These are phyloP conservation scores for Proterorhinus semilunaris DNA, from an alignment of 2,113 vertebrate species.

Conservation along the genomic window DNA sequence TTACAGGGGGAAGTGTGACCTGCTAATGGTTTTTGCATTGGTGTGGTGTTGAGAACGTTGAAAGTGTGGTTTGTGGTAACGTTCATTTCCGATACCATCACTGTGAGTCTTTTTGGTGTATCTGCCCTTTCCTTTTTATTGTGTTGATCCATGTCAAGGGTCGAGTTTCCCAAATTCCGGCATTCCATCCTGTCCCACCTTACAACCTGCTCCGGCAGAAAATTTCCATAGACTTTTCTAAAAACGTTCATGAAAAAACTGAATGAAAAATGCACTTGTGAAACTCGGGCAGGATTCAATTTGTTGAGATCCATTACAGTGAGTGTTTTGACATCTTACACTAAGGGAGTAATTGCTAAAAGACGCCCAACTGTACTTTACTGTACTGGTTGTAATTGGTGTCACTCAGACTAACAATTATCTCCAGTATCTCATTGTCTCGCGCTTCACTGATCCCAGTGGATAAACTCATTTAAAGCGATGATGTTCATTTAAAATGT, in stretches of 20 bases:
- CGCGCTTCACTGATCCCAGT: neutral
- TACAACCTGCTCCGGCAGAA: no score
- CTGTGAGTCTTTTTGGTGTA: no score
- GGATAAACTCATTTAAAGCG: neutral
- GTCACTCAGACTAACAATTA: neutral
- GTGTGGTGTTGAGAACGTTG: neutral
- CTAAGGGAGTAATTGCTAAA: neutral
- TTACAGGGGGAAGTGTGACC: neutral
- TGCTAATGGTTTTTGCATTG: constrained; percentile 9
- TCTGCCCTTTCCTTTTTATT: no score
- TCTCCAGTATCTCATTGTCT: neutral
- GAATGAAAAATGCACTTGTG: no score
- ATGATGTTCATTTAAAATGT: constrained; percentile 31
- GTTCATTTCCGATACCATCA: no score
- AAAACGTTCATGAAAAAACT: no score
- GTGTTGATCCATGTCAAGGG: no score
- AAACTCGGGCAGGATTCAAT: no score
- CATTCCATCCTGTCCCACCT: no score
- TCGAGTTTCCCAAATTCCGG: no score
- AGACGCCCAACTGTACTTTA: neutral
- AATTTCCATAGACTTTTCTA: no score
- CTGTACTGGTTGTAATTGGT: neutral
- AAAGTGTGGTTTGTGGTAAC: no score
- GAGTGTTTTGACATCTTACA: neutral
- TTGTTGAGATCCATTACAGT: neutral